A percentile compares a stretch with the other conserved stretches of the same genome.
phyloP scores from a whole-genome alignment of 2,888 invertebrate species.

The Elysia crispata region DNA sequence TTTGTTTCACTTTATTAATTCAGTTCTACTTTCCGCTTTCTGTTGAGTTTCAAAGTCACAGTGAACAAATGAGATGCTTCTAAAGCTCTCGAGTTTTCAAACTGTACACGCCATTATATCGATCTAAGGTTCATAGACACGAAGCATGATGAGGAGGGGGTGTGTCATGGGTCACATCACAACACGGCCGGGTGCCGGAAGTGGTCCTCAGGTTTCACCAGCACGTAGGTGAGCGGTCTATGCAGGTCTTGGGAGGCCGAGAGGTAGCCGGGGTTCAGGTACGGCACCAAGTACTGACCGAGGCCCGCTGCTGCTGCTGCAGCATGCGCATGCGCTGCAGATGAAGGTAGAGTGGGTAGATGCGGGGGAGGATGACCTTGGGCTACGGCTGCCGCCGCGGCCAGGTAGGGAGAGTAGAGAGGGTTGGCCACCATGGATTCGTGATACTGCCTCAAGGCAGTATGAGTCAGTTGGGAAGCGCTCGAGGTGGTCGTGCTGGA shows the following conservation, averaged over 20 bases:
- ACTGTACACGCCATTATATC: too few species aligned
- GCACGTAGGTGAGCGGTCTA: conserved; percentile 75
- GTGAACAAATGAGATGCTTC: too few species aligned
- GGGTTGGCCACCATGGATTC: conserved; percentile 58
- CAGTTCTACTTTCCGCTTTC: too few species aligned
- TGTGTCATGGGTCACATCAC: conserved; percentile 48
- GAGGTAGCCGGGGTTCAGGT: conserved; percentile 71
- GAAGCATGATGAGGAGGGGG: too few species aligned
- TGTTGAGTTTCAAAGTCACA: too few species aligned
- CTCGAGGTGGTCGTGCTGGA: conserved; percentile 56
- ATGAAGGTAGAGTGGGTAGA: conserved; percentile 32
- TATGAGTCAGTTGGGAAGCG: conserved; percentile 56
- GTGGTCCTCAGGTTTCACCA: conserved; percentile 77
- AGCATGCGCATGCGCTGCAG: conserved; percentile 38
- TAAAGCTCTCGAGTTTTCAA: too few species aligned
- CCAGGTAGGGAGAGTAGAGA: conserved; percentile 58
- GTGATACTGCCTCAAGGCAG: conserved; percentile 66
- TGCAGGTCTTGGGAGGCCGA: conserved; percentile 70
- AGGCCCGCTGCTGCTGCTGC: conserved; percentile 44
- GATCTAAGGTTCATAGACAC: too few species aligned
- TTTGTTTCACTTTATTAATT: too few species aligned
- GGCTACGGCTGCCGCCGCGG: conserved; percentile 55
- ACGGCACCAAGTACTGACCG: conserved; percentile 72
- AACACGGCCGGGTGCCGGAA: conserved; percentile 70
- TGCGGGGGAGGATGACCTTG: conserved; percentile 52